Conservation (phyloP, 2,888 invertebrate genomes). For the Linnaemya tessellans region DNA sequence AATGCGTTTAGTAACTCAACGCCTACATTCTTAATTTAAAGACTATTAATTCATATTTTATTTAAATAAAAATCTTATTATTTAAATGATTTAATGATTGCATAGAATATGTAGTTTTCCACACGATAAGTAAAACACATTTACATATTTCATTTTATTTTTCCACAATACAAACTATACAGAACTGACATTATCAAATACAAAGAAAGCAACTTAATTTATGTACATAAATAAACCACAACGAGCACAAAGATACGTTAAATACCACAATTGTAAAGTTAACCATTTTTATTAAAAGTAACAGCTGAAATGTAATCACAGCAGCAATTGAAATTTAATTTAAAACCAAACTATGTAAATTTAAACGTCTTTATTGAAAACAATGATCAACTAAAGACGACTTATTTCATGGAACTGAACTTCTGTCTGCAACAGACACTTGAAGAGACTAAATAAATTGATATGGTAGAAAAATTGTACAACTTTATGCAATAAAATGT, state of each 20-base stretch:
- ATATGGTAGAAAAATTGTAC: neutral
- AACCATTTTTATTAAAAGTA: neutral
- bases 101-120: neutral
- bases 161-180: neutral
- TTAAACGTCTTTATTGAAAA: constrained; percentile 3
- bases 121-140: constrained; percentile 2
- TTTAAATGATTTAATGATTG: neutral
- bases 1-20: neutral
- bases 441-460: neutral
- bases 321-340: constrained; percentile 18
- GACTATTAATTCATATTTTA: neutral
- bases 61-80: neutral
- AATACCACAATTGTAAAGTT: neutral
- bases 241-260: neutral
- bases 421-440: constrained; percentile 22
- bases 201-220: constrained; percentile 5
- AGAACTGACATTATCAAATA: neutral
- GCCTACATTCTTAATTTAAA: neutral
- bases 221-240: constrained; percentile 20
- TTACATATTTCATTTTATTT: neutral
- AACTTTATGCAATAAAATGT: neutral
- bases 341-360: neutral
- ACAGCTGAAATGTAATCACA: neutral
- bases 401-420: neutral
- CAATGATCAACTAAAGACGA: neutral